Evolutionary conservation across 2,888 invertebrate genomes (phyloP).

Genomic region (Rosalia funebris): DNA sequence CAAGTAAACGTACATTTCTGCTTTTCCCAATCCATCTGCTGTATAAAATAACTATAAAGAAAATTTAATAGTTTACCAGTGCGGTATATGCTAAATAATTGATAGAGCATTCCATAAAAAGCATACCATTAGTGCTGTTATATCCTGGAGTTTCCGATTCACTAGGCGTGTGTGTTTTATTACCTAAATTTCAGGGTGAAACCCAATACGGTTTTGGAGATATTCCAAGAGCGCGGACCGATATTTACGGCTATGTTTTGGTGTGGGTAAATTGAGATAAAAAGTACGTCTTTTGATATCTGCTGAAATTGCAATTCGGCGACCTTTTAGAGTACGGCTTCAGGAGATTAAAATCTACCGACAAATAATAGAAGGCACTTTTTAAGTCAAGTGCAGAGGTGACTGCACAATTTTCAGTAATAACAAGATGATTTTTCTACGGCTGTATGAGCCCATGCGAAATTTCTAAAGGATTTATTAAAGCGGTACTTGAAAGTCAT

Average conservation of each 20-base stretch:
- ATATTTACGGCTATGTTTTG: slow-evolving; percentile 16
- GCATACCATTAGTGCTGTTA: slow-evolving; percentile 8
- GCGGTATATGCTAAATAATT: slow-evolving; percentile 13
- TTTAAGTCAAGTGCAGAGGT: slow-evolving; percentile 5
- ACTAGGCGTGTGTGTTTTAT: slow-evolving; percentile 27
- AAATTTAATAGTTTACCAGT: slow-evolving; percentile 24
- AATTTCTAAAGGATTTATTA: slow-evolving; percentile 1
- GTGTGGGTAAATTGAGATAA: slow-evolving; percentile 22
- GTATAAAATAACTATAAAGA: slow-evolving; percentile 35
- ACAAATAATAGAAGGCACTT: slow-evolving; percentile 30
- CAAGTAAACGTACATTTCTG: no score
- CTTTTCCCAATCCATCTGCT: not conserved
- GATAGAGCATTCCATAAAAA: not conserved
- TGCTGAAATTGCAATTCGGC: slow-evolving; percentile 21
- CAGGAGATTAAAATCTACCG: slow-evolving; percentile 25
- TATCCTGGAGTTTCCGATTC: slow-evolving; percentile 20
- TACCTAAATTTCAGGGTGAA: slow-evolving; percentile 19
- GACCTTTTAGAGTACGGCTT: slow-evolving; percentile 18
- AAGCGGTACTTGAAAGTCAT: not conserved
- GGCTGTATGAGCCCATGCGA: not conserved
- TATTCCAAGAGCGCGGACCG: slow-evolving; percentile 19
- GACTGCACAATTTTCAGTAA: slow-evolving; percentile 17
- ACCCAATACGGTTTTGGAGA: slow-evolving; percentile 7
- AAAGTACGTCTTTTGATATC: slow-evolving; percentile 16
- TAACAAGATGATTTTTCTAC: slow-evolving; percentile 14